Evolutionary conservation across 1,140 invertebrate genomes (phyloP).

Genomic region (Campoletis sonorensis): DNA sequence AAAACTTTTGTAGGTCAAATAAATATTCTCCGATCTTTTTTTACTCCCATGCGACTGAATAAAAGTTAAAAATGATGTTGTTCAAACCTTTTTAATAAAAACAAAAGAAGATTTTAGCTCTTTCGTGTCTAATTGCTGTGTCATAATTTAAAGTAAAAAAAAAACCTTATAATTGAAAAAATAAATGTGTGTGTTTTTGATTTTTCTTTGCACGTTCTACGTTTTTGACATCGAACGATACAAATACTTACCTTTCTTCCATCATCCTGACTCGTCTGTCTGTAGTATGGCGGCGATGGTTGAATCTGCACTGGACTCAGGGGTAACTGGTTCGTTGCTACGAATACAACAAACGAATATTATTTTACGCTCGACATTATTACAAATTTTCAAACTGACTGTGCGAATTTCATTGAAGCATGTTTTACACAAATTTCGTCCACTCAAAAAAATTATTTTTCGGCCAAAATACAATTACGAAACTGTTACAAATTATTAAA

Average conservation of each 20-base stretch:
- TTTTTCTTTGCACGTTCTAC: background rate
- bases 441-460: background rate
- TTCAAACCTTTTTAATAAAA: too few species aligned
- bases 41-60: too few species aligned
- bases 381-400: background rate
- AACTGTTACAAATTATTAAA: too few species aligned
- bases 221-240: slow-evolving; percentile 34
- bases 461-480: background rate
- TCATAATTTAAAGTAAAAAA: too few species aligned
- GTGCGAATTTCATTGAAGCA: too few species aligned
- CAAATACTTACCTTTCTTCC: slow-evolving; percentile 71
- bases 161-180: too few species aligned
- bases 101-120: too few species aligned
- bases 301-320: slow-evolving; percentile 75
- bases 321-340: slow-evolving; percentile 73
- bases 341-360: slow-evolving; percentile 53
- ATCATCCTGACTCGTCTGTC: slow-evolving; percentile 75
- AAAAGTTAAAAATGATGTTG: too few species aligned
- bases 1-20: too few species aligned
- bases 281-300: slow-evolving; percentile 74
- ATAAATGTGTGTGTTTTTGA: too few species aligned
- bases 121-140: too few species aligned
- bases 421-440: background rate
- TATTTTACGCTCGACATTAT: background rate
- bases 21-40: too few species aligned